phyloP scores from a whole-genome alignment of 2,888 invertebrate genomes.

The Tenthredo notha region DNA sequence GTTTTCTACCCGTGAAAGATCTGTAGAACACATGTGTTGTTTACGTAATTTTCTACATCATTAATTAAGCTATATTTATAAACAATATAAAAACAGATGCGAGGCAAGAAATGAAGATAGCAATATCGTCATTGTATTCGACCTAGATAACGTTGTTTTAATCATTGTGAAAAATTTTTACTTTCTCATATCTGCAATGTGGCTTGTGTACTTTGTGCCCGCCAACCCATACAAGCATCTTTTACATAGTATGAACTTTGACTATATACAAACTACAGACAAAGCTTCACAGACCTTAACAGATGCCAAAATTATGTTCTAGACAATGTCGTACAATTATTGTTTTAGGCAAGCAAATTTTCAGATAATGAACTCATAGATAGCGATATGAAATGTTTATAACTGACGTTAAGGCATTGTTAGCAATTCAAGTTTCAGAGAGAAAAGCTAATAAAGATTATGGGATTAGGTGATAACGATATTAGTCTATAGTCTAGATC shows the following conservation, averaged over 20 bases:
- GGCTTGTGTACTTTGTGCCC: background rate
- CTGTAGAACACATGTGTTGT: background rate
- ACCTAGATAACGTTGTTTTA: background rate
- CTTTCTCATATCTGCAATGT: background rate
- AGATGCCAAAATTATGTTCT: background rate
- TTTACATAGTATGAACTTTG: background rate
- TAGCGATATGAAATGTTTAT: background rate
- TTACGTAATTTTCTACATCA: background rate
- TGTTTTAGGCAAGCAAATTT: background rate
- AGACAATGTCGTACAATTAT: background rate
- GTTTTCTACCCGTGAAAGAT: background rate
- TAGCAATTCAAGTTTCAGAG: background rate
- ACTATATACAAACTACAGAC: background rate
- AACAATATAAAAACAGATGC: background rate
- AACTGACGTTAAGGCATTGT: background rate
- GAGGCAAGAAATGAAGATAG: background rate
- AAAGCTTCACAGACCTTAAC: background rate
- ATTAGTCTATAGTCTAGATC: background rate
- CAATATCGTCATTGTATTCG: background rate
- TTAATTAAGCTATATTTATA: background rate
- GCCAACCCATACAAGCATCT: background rate
- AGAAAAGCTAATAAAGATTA: background rate
- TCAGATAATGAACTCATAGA: background rate
- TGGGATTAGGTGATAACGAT: background rate
- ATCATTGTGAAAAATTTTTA: background rate